Base-by-base conservation (phyloP, 2,113 vertebrate genomes). In the Notarius quadriscutis region DNA sequence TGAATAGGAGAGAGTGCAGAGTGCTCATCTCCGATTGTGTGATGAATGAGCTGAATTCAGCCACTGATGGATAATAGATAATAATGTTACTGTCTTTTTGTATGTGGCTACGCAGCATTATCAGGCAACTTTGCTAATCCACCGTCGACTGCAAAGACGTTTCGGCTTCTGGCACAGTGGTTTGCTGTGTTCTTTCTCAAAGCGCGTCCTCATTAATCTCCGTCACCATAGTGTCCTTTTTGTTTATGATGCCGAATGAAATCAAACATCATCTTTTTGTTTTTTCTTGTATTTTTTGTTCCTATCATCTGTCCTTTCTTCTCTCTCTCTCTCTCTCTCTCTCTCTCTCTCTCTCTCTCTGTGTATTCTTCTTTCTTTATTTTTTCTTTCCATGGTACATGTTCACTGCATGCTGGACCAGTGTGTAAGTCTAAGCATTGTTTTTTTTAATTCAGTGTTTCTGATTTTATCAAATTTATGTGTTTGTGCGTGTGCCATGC, bases 381-480 rank as follows among this genome's bases (percentile, higher is more conserved):
- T 17, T 65, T n/a, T 18, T 63, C 77, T 80, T 84, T 89, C 84
- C 88, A 92, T 93, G 95, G 89, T 92, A 93, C 93, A 94, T 60
- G 92, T 93, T 93, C 92, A 94, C 95, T 94, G 95, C 96, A 93
- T 96, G 94, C 88, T 14, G 92, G 89, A 93, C 90, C 95, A 99
- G 97, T 98, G 95, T 98, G 97, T 99, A 99, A 98, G 97, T 94
- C 84, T 80, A 88, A 88, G 14, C 58, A 85, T 86, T 69, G 50
- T 34, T 72, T 81, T 81, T 53, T 58, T 85, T 30, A 30, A 25
- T 55, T 75, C 63, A 67, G 34, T 86, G 55, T 88, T n/a, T 69
- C 81, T 86, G 50, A 89, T 79, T 85, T 48, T 55, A 62, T 25
- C n/a, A 84, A 84, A 11, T 85, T 14, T 82, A 25, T 86, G 34